Base-by-base conservation (phyloP, 1,140 invertebrate species). In the Anoplolepis gracilipes region DNA sequence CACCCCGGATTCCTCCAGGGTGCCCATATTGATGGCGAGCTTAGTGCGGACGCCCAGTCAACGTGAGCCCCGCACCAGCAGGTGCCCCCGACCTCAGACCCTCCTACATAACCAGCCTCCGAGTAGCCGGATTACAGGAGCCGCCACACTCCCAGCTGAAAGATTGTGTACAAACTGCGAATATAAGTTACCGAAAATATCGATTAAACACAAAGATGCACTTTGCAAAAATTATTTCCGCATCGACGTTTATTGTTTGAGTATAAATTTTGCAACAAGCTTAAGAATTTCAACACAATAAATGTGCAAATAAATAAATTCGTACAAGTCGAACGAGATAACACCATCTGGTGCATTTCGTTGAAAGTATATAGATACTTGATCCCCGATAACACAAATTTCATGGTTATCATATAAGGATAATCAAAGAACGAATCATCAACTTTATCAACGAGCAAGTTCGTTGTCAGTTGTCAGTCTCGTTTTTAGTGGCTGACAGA, bases 41-140 rank as follows among this genome's bases (percentile, higher is more conserved):
- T 97, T 98, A 97, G 97, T 96, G 97, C 96, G 97, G 97, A 97
- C 97, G 96, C 96, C 97, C 96, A 96, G 97, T 97, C 97, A 96
- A 97, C 97, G 96, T 97, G 96, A 95, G 93, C 93, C 95, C 92
- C 91, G 90, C 87, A 95, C 95, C 96, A 96, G 94, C 96, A 96
- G 97, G 96, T 86, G 95, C 95, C 96, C 97, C 97, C 96, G 96
- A 96, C 96, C 97, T 98, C 97, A 98, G 97, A 94, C 85, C 97
- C 97, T 98, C 97, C 98, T 95, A 97, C 96, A 95, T 93, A 95
- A 96, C 97, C 94, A 97, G 97, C 98, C 97, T 98, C 97, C 97
- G 97, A 97, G 97, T 96, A 97, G 97, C 98, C 97, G 96, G 97
- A 98, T 98, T 98, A 98, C 98, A 98, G 97, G 97, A 98, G 97